phyloP scores from a whole-genome alignment of 2,113 vertebrate species.

The Chaetura pelagica region DNA sequence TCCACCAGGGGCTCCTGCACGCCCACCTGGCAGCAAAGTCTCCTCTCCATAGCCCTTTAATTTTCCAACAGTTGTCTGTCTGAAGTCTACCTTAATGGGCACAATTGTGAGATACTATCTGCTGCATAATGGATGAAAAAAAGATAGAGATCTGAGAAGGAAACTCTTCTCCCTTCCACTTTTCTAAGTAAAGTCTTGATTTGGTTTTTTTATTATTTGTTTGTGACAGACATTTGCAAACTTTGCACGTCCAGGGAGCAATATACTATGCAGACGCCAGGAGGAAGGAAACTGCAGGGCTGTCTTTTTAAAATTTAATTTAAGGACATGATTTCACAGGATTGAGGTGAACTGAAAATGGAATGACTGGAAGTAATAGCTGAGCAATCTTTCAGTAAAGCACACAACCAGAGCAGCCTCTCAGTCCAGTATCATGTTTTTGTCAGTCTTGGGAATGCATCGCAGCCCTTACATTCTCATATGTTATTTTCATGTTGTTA shows the following conservation, averaged over 20 bases:
- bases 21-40: accelerated
- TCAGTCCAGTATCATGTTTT: background rate
- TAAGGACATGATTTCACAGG: background rate
- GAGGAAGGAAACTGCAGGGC: background rate
- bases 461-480: slow-evolving; percentile 11
- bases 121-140: background rate
- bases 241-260: background rate
- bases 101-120: background rate
- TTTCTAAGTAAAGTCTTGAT: background rate
- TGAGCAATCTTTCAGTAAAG: background rate
- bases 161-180: background rate
- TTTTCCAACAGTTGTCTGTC: background rate
- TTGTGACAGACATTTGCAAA: background rate
- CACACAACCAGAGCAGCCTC: background rate
- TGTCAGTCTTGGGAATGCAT: background rate
- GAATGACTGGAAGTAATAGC: background rate
- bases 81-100: background rate
- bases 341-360: background rate
- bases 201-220: background rate
- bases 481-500: slow-evolving; percentile 2
- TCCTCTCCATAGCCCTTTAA: background rate
- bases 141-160: background rate
- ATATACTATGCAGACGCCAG: background rate
- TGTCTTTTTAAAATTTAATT: background rate
- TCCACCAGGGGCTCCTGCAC: background rate